Evolutionary conservation across 1,140 invertebrate genomes (phyloP), one percentile per base, ranked within the genome.

Genomic region (Eciton burchellii): DNA sequence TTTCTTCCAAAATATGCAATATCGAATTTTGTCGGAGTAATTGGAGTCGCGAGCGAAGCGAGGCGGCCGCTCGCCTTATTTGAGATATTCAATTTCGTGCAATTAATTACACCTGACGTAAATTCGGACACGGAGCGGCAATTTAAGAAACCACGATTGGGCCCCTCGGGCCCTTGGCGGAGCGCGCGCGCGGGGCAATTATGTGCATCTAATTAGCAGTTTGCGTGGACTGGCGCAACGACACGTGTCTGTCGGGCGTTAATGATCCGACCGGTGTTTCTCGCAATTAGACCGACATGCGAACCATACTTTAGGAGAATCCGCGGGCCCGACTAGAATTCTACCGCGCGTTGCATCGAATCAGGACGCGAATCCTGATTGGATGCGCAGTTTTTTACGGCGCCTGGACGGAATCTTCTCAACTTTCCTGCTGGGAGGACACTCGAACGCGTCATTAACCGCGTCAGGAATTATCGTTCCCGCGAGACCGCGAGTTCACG

Each of bases 281-380:
- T 57, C 35, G 70, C 83, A 86, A 88, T 89, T 88, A 88, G 83
- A 24, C 68, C 77, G 65, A 73, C 65, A 54, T 21, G 52, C n/a
- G n/a, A n/a, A n/a, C 35, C 35, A 35, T 35, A 35, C 26, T 29
- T 19, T 54, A 21, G 12, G 52, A 21, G 12, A n/a, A 5, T 29
- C 35, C 16, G 70, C 66, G 70, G 49, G 19, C 3, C 49, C 19
- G 29, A 2, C 3, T 21, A 8, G 11, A 9, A 43, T 21, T 5
- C 35, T 2, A 5, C 12, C 12, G 16, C 12, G 16, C 8, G 1
- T n/a, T 16, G n/a, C 12, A 16, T 4, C 56, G 19, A 73, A 73
- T 73, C 35, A 19, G n/a, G 52, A 54, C 52, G n/a, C 52, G 52
- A n/a, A 1, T 21, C 52, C 19, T 54, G 52, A 54, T 54, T 54